These are phyloP conservation scores for Vidua macroura DNA, from an alignment of 2,113 vertebrate genomes.

Conservation along the genomic window DNA sequence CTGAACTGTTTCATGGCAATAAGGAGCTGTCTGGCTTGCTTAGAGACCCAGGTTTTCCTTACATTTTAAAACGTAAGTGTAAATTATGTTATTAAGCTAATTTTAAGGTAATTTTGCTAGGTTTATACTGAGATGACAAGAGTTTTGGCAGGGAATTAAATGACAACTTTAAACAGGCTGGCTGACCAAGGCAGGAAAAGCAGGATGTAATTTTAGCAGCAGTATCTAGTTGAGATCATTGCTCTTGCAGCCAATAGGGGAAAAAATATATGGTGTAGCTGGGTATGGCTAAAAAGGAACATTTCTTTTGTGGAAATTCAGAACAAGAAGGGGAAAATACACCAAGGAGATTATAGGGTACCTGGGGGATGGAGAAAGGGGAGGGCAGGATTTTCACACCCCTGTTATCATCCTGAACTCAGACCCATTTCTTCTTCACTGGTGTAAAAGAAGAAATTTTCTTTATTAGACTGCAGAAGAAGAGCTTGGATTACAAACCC, in stretches of 20 bases:
- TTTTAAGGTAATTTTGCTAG: background rate
- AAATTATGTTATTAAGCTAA: conserved; percentile 16
- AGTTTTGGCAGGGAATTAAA: conserved; percentile 36
- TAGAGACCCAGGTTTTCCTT: background rate
- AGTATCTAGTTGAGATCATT: conserved; percentile 37
- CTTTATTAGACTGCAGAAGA: background rate
- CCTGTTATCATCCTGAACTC: background rate
- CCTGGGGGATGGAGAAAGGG: background rate
- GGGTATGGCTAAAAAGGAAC: background rate
- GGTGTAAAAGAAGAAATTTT: background rate
- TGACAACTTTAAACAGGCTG: conserved; percentile 38
- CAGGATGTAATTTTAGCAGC: conserved; percentile 45
- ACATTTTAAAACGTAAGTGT: background rate
- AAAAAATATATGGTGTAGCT: background rate
- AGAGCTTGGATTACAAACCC: background rate
- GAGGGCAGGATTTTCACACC: background rate
- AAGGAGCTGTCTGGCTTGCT: background rate
- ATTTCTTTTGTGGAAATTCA: conserved; percentile 4
- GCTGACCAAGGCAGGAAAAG: conserved; percentile 41
- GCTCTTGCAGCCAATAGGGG: conserved; percentile 5
- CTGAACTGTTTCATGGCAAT: background rate
- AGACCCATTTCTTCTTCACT: background rate
- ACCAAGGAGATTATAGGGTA: background rate
- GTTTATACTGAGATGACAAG: conserved; percentile 24
- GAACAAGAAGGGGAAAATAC: background rate